Evolutionary conservation across 2,888 invertebrate species (phyloP).

Genomic region (Oscheius onirici): DNA sequence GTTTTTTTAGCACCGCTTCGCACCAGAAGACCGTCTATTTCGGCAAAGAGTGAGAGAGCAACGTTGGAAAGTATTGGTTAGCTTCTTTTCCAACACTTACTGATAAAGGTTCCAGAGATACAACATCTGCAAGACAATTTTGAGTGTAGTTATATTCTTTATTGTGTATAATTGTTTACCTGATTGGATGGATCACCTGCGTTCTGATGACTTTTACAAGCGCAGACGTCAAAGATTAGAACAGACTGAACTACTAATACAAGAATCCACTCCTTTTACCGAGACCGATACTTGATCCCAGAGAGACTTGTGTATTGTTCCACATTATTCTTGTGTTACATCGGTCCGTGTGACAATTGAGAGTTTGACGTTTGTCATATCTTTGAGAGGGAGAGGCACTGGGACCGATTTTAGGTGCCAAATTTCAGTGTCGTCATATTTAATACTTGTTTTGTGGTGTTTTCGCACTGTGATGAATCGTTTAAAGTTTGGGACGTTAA

Average conservation of each 20-base stretch:
- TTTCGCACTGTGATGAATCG: too few relatives aligned
- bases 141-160: conserved; percentile 11
- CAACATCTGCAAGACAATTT: conserved; percentile 12
- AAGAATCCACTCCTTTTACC: neutral
- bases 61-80: neutral
- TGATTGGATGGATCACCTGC: conserved; percentile 15
- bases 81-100: neutral
- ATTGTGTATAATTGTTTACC: conserved; percentile 14
- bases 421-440: too few relatives aligned
- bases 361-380: too few relatives aligned
- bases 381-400: too few relatives aligned
- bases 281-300: neutral
- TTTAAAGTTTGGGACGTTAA: too few relatives aligned
- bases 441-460: too few relatives aligned
- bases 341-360: neutral
- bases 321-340: conserved; percentile 20
- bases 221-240: conserved; percentile 4
- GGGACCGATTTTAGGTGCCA: too few relatives aligned
- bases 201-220: conserved; percentile 18
- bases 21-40: conserved; percentile 2
- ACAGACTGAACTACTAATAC: neutral
- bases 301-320: neutral
- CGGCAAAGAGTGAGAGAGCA: neutral
- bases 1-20: conserved; percentile 18
- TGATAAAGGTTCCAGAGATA: neutral